Percentiles rank a stretch among this genome's conserved stretches.
Conservation (phyloP, 1,140 invertebrate genomes). For the Brachionus asplanchnoidis region DNA sequence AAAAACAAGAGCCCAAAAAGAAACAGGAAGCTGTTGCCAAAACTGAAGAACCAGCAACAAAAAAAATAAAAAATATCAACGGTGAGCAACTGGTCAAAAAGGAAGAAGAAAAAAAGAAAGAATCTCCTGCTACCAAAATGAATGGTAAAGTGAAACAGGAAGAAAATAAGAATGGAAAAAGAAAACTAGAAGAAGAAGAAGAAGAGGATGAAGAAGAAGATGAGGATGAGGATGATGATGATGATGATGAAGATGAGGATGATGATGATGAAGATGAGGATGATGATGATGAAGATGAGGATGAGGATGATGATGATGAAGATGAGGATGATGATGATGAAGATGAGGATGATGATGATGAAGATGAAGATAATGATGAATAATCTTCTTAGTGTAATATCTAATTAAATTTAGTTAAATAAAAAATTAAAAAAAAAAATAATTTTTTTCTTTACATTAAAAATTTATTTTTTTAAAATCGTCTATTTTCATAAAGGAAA, state of each 20-base stretch:
- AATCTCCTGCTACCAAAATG: neutral
- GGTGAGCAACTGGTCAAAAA: constrained; percentile 20
- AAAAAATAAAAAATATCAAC: constrained; percentile 12
- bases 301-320: constrained; percentile 16
- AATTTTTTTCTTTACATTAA: no score
- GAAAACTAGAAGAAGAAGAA: constrained; percentile 39
- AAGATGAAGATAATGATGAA: neutral
- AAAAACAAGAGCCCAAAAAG: neutral
- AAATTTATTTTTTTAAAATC: no score
- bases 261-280: neutral
- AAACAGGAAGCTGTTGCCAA: neutral
- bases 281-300: constrained; percentile 30
- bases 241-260: neutral
- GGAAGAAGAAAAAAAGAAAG: constrained; percentile 19
- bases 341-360: constrained; percentile 35
- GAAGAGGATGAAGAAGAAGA: constrained; percentile 2
- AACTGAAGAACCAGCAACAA: constrained; percentile 1
- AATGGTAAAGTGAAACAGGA: constrained; percentile 4
- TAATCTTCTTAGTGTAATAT: neutral
- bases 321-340: neutral
- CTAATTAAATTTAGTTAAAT: neutral
- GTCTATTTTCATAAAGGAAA: no score
- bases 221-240: neutral
- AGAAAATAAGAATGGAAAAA: constrained; percentile 13
- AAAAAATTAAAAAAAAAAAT: neutral